A percentile compares a stretch with the other conserved stretches of the same genome.
These are phyloP conservation scores for Monopterus albus DNA, from an alignment of 2,113 vertebrate species.

Conservation along the genomic window DNA sequence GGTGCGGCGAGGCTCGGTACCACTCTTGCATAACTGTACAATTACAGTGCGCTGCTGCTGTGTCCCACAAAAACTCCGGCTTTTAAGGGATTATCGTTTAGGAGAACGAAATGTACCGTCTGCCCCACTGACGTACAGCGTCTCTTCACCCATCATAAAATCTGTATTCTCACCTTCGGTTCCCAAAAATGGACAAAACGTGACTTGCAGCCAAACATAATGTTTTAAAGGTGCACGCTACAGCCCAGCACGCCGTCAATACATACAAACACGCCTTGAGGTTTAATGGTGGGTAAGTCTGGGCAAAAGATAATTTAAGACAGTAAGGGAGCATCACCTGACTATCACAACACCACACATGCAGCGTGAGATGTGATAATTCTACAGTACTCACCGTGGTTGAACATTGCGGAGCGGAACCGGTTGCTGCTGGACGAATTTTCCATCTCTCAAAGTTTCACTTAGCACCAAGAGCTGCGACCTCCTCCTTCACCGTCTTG, in stretches of 20 bases:
- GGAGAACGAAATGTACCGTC: slow-evolving; percentile 37
- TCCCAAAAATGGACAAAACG: not conserved
- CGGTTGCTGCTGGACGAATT: slow-evolving; percentile 76
- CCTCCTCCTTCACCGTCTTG: not conserved
- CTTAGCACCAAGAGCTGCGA: not conserved
- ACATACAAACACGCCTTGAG: not conserved
- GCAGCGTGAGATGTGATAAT: not conserved
- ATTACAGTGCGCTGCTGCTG: slow-evolving; percentile 47
- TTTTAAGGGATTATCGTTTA: slow-evolving; percentile 43
- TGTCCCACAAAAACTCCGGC: slow-evolving; percentile 37
- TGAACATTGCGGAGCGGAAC: slow-evolving; percentile 77
- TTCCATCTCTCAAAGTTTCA: slow-evolving; percentile 77
- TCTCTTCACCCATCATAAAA: not conserved
- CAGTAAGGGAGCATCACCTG: not conserved
- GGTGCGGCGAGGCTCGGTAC: slow-evolving; percentile 47
- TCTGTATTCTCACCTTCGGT: not conserved
- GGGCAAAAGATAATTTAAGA: not conserved
- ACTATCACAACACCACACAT: not conserved
- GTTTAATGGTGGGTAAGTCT: not conserved
- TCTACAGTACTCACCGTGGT: slow-evolving; percentile 79
- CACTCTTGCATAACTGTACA: slow-evolving; percentile 63
- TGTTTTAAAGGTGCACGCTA: not conserved
- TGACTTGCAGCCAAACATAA: not conserved
- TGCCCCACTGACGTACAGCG: not conserved
- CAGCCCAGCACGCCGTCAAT: not conserved